Percentiles rank a stretch among this genome's conserved stretches.
Conservation (phyloP, 2,797 vertebrate species). For the Sebastes dallii region DNA sequence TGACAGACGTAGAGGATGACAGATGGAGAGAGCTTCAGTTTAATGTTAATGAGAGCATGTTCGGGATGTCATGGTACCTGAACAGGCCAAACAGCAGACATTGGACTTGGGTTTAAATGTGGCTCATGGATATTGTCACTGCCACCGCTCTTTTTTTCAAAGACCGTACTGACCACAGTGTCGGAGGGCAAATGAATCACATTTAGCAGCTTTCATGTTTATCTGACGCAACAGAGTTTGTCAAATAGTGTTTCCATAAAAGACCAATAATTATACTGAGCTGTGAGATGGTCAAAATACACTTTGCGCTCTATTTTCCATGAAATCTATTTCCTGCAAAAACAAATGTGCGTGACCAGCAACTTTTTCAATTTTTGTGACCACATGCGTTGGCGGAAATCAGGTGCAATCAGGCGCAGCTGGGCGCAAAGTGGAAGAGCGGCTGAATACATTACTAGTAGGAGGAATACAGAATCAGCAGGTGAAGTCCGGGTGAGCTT, state of each 20-base stretch:
- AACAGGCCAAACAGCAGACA: not conserved
- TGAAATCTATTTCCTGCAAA: not conserved
- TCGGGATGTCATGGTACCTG: not conserved
- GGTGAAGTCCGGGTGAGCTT: not conserved
- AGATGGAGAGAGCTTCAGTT: not conserved
- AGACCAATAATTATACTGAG: not conserved
- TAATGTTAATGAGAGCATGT: not conserved
- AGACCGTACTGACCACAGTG: not conserved
- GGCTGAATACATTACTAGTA: not conserved
- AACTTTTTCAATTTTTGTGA: not conserved
- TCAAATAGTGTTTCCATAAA: not conserved
- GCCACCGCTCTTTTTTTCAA: not conserved
- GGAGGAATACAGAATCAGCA: not conserved
- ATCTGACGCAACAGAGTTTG: not conserved
- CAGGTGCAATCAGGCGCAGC: not conserved
- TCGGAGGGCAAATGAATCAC: constrained; percentile 2
- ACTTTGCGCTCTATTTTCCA: not conserved
- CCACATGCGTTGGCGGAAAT: not conserved
- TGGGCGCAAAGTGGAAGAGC: not conserved
- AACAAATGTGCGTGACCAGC: not conserved
- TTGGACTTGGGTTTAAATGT: not conserved
- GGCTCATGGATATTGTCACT: not conserved
- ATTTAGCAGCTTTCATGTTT: not conserved
- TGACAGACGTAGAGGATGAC: constrained; percentile 1
- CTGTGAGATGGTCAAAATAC: not conserved